Evolutionary conservation across 2,888 invertebrate genomes (phyloP), one percentile per base, ranked within the genome.

Genomic region (Tetheella fluctuosa): DNA sequence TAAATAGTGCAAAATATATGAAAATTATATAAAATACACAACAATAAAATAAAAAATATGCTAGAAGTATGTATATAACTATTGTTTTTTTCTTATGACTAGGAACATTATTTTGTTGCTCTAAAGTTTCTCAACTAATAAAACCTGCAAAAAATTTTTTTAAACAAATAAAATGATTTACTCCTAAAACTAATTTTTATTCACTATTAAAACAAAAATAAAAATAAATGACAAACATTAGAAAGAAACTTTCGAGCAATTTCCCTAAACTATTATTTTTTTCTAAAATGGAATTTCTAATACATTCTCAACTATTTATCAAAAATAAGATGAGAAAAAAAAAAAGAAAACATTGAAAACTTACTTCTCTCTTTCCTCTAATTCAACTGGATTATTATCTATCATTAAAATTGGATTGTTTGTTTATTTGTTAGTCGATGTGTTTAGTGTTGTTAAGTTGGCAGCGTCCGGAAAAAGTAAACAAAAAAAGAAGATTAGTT

Each of bases 291-390:
- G 64, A 57, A 64, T 54, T 48, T 20, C 48, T 48, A 48, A 20
- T 20, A 48, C 48, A 48, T 48, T 48, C 48, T 48, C 48, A 48
- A 15, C 48, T 48, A 48, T 48, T 48, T 48, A 48, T 20, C 0
- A 48, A 48, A 48, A 20, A 48, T 20, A 1, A 63, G 57, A 59
- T 58, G 60, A 63, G 62, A 66, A 20, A 8, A 20, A 48, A 1
- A 5, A 48, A 48, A 20, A n/a, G n/a, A 7, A 6, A 48, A 48
- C 3, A 20, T 2, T n/a, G 20, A n/a, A 20, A 48, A 96, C 97
- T 97, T 95, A 97, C 97, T 97, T 97, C 93, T 97, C 96, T 85
- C 96, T 94, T 91, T 97, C 96, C 90, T 96, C 96, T 94, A 96
- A 94, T 86, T 96, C 96, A 91, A 96, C 95, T 72, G 96, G 95